Conservation (phyloP, 2,888 invertebrate species). For the Eupelmus urozonus region DNA sequence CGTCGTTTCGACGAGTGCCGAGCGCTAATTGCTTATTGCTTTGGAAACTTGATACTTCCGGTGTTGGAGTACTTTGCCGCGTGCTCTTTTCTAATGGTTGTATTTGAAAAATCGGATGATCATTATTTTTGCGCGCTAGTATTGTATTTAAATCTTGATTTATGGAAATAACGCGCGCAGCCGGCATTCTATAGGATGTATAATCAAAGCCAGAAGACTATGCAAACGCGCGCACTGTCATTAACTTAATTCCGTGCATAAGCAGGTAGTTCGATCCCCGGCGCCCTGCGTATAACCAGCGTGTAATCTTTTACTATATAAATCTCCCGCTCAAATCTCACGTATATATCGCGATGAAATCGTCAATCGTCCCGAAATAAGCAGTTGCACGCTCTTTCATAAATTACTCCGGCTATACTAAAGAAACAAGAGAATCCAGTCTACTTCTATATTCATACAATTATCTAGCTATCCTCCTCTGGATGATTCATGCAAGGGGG, state of each 20-base stretch:
- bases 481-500: constrained; percentile 26
- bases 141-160: neutral
- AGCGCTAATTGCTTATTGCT: no score
- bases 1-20: no score
- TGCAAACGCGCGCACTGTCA: neutral
- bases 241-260: neutral
- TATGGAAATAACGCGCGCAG: neutral
- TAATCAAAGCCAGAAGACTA: no score
- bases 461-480: neutral
- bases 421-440: no score
- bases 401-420: neutral
- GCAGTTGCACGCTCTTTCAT: constrained; percentile 5
- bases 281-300: no score
- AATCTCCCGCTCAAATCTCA: neutral
- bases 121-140: no score
- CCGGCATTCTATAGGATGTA: neutral
- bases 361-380: neutral
- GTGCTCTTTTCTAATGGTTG: no score
- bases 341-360: no score
- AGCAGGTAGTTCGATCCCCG: no score
- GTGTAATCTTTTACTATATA: neutral
- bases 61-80: no score
- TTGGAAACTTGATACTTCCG: no score
- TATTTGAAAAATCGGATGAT: no score
- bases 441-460: constrained; percentile 5